Evolutionary conservation across 2,888 invertebrate genomes (phyloP), one percentile per base, ranked within the genome.

Genomic region (Dysmachus trigonus): DNA sequence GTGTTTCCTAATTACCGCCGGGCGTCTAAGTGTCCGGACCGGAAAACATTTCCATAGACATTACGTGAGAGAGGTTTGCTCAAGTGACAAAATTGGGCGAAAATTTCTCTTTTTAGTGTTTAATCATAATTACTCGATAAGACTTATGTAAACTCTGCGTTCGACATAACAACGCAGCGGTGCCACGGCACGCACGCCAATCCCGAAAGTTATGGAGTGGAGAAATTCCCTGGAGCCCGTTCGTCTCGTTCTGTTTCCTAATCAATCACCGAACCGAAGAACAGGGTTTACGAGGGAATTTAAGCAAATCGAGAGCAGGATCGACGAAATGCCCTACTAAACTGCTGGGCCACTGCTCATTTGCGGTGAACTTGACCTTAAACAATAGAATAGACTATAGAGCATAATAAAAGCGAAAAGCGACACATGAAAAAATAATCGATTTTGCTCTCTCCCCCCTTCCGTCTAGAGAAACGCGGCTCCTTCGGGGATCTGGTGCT

Each of bases 321-420:
- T 2, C 3, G 22, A 22, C 3, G 22, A 22, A 62, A 8, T 62
- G 10, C 22, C 62, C 62, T 62, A 62, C 62, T 62, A 62, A 62
- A 62, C 22, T 62, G 27, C 13, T n/a, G 62, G 62, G 35, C 33
- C 73, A n/a, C 8, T 73, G 73, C 27, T 73, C 31, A 73, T 73
- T 73, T 73, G 31, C 18, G 73, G 73, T 35, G 73, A 73, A 73
- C 73, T 73, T 73, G 73, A 73, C 73, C 73, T 73, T 73, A 73
- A 73, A n/a, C 73, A 33, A 8, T 18, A 31, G 33, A 73, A 73
- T 10, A 22, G 62, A 10, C 22, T n/a, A n/a, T n/a, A n/a, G n/a
- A n/a, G n/a, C n/a, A n/a, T n/a, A n/a, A 22, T 22, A 7, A 62
- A 62, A 35, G 33, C 4, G 18, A 73, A 33, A 73, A 73, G 62